A percentile compares a stretch with the other conserved stretches of the same genome.
Evolutionary conservation across 2,113 vertebrate genomes (phyloP).

Genomic region (Lasiurus borealis): DNA sequence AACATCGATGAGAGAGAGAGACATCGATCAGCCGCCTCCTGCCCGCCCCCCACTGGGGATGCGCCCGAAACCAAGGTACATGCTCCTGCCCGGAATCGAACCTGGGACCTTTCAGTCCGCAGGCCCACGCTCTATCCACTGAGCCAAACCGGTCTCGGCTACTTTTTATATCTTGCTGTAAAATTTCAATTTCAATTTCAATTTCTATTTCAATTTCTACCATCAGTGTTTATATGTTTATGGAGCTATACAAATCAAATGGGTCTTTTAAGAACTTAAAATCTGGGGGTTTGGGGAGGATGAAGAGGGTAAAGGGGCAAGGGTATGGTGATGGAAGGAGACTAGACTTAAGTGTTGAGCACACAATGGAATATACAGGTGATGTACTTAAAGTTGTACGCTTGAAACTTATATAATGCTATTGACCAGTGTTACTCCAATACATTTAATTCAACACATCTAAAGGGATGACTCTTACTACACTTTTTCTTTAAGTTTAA

Average conservation of each 20-base stretch:
- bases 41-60: too few relatives aligned
- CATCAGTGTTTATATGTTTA: neutral
- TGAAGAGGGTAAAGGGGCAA: neutral
- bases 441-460: neutral
- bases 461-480: neutral
- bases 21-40: too few relatives aligned
- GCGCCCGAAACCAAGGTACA: too few relatives aligned
- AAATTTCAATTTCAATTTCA: too few relatives aligned
- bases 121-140: too few relatives aligned
- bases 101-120: too few relatives aligned
- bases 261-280: conserved; percentile 22
- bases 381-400: neutral
- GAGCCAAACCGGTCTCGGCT: too few relatives aligned
- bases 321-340: neutral
- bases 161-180: neutral
- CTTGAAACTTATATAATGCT: neutral
- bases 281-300: neutral
- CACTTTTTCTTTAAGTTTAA: neutral
- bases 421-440: neutral
- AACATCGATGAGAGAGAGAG: too few relatives aligned
- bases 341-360: neutral
- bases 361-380: neutral
- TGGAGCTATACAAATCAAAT: neutral
- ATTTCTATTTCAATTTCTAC: too few relatives aligned
- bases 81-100: too few relatives aligned